These are phyloP conservation scores for Oscheius sp. DNA, from an alignment of 2,888 invertebrate species.

Conservation along the genomic window DNA sequence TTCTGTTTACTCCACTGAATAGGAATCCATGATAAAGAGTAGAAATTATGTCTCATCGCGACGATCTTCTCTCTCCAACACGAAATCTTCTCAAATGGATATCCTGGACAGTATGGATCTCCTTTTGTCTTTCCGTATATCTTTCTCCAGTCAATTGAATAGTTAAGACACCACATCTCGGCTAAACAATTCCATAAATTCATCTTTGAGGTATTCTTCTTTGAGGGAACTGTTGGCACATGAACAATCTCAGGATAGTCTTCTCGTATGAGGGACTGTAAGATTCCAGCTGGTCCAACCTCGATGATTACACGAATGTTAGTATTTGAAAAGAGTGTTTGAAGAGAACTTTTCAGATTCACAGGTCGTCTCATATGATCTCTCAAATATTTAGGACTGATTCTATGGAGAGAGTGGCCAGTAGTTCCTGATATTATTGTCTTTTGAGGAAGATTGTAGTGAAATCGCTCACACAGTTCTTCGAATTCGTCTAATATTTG, in stretches of 20 bases:
- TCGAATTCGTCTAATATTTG: slow-evolving; percentile 48
- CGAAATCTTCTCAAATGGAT: slow-evolving; percentile 40
- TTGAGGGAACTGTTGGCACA: slow-evolving; percentile 42
- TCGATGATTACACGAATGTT: slow-evolving; percentile 51
- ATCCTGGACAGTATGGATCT: slow-evolving; percentile 40
- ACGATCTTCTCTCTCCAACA: slow-evolving; percentile 25
- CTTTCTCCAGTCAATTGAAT: slow-evolving; percentile 30
- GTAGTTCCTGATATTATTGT: slow-evolving; percentile 59
- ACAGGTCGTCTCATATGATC: slow-evolving; percentile 55
- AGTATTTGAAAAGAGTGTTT: slow-evolving; percentile 35
- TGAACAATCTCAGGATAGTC: slow-evolving; percentile 32
- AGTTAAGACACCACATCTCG: slow-evolving; percentile 48
- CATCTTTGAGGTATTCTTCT: slow-evolving; percentile 26
- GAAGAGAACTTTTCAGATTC: slow-evolving; percentile 48
- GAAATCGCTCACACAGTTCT: neutral
- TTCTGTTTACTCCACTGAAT: too few relatives aligned
- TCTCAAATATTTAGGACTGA: slow-evolving; percentile 43
- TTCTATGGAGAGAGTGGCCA: slow-evolving; percentile 35
- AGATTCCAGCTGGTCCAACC: slow-evolving; percentile 63
- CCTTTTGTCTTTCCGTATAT: neutral
- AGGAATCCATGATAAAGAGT: slow-evolving; percentile 1
- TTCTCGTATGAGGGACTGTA: slow-evolving; percentile 46
- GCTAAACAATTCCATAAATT: slow-evolving; percentile 38
- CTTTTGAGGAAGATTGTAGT: slow-evolving; percentile 21
- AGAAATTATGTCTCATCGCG: slow-evolving; percentile 7